A percentile compares a stretch with the other conserved stretches of the same genome.
Conservation (phyloP, 2,797 vertebrate genomes). For the Avahi laniger region DNA sequence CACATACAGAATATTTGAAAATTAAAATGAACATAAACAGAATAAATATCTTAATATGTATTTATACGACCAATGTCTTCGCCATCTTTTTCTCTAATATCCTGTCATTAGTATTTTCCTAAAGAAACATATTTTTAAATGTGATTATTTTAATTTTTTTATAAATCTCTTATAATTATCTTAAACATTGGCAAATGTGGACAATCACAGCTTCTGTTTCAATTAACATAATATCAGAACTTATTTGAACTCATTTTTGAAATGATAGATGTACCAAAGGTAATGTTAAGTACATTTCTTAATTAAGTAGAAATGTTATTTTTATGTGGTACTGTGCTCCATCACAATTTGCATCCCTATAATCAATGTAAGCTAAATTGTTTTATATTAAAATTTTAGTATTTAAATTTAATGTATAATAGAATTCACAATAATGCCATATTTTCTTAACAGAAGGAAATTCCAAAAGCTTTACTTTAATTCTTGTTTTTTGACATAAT, state of each 20-base stretch:
- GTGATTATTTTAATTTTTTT: neutral
- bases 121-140: neutral
- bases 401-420: neutral
- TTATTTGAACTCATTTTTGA: neutral
- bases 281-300: neutral
- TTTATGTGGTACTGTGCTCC: neutral
- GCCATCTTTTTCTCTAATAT: neutral
- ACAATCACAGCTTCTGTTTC: neutral
- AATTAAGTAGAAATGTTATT: neutral
- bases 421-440: neutral
- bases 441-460: neutral
- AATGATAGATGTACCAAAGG: neutral
- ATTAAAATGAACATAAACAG: neutral
- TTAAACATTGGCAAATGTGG: neutral
- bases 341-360: neutral
- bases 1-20: neutral
- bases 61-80: neutral
- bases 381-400: slow-evolving; percentile 5
- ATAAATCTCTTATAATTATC: neutral
- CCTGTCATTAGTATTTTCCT: neutral
- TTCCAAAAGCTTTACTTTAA: neutral
- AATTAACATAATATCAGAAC: neutral
- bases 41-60: neutral
- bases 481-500: neutral
- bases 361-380: neutral